Base-by-base conservation (phyloP, 92 coral and sea anemone species). In the Epizoanthus fatuus region DNA sequence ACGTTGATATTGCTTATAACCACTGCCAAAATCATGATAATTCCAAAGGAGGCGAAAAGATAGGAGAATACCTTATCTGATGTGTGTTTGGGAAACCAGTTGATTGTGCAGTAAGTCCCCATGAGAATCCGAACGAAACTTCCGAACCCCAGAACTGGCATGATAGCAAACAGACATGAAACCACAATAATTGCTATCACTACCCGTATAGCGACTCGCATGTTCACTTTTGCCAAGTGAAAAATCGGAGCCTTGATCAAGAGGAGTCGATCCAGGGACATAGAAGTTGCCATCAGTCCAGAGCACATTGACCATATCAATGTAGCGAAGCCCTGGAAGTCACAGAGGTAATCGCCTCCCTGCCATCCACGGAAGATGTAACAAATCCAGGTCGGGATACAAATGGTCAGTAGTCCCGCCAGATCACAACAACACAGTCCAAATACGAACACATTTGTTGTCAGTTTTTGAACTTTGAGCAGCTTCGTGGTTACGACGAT, bases 301-400 rank as follows among this genome's bases (percentile, higher is more conserved):
- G 98, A 92, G 25, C 92, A 85, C 39, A 95, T 83, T 2, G 98
- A 71, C 25, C 88, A 59, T 57, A 95, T 76, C 13, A 95, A 62
- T 13, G 94, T 93, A 37, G 89, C 86, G 62, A 95, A 92, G 2
- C 96, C 98, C 74, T 95, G 98, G 65, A 90, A 95, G 60, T 95
- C 73, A 80, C 98, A 95, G 69, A 95, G 89, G 29, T 78, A 39
- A 12, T 65, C 55, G 4, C 96, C 94, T 7, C 96, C 98, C 29
- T 73, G 71, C 98, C 98, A 92, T 62, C 85, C 68, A 5, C 93
- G 84, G 16, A 70, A 90, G 20, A 86, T 79, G 85, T 92, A 90
- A 59, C 91, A 93, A 19, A 90, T 0, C 98, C 98, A 95, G 0
- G 98, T 92, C 0, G 98, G 98, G 3, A 89, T 38, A 29, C 94